Base-by-base conservation (phyloP, 2,888 invertebrate genomes). In the Rhabditoides inermis region DNA sequence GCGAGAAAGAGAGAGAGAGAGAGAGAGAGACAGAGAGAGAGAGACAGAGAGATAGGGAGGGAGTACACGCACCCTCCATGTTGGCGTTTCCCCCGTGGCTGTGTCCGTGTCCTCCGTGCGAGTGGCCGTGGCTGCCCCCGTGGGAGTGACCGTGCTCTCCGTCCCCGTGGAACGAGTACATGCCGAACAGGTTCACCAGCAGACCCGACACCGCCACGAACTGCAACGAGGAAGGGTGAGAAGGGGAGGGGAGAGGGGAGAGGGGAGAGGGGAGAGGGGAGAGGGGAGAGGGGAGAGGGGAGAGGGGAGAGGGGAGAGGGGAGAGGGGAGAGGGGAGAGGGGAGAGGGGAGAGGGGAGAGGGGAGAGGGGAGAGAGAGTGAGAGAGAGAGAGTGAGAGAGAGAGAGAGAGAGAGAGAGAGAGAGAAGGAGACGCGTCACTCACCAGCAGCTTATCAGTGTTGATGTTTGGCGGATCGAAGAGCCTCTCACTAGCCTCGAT, bases 161-260 rank as follows among this genome's bases (percentile, higher is more conserved):
- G 10, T 69, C 70, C n/a, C 69, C 66, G 52, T 75, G 70, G 67
- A 83, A 82, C 23, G 81, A 81, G 57, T 80, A 77, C 61, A 83
- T 82, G 40, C 82, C 83, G 55, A 82, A 76, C 27, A 83, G 69
- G 67, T 83, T 83, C 20, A 83, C 82, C 30, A 80, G 58, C 5
- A 83, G 73, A 23, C 83, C 82, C 39, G 78, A 72, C 2, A 82
- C 77, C 2, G 83, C 82, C 2, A 83, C 82, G 22, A 79, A 72
- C 80, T 81, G 71, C 37, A 76, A 51, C 27, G 46, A 27, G 7
- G 18, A 42, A 18, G 10, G 44, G 23, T 39, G 10, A n/a, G n/a
- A n/a, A n/a, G n/a, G n/a, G n/a, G n/a, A n/a, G n/a, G n/a, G n/a
- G n/a, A n/a, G n/a, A n/a, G n/a, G n/a, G n/a, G n/a, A n/a, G n/a